Percentiles rank a stretch among this genome's conserved stretches.
Evolutionary conservation across 2,888 invertebrate species (phyloP).

Genomic region (Sphinx pinastri): DNA sequence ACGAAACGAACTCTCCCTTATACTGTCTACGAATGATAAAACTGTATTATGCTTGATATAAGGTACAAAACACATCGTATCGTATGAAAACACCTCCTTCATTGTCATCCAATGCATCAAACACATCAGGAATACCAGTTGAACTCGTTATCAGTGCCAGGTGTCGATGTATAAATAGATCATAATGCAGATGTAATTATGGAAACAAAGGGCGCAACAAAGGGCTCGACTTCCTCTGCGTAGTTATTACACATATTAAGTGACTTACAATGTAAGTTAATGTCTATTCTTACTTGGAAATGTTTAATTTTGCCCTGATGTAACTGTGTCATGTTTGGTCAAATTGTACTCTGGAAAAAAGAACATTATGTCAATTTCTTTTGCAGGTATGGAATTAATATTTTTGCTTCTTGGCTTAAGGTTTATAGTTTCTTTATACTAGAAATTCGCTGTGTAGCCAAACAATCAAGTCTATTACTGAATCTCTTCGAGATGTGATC

Average conservation of each 20-base stretch:
- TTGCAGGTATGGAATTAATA: too few species aligned
- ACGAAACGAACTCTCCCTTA: too few species aligned
- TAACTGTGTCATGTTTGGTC: background rate
- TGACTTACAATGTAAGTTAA: constrained; percentile 8
- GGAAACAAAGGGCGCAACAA: constrained; percentile 48
- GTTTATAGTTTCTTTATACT: too few species aligned
- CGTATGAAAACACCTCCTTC: constrained; percentile 32
- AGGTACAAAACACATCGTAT: constrained; percentile 1
- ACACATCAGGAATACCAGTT: constrained; percentile 49
- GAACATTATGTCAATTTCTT: too few species aligned
- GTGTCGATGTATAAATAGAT: constrained; percentile 64
- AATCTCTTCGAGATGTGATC: too few species aligned
- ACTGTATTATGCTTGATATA: too few species aligned
- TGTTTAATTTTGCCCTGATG: background rate
- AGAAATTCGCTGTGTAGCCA: too few species aligned
- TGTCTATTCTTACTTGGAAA: background rate
- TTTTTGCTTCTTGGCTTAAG: too few species aligned
- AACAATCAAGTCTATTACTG: too few species aligned
- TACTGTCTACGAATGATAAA: too few species aligned
- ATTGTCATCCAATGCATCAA: constrained; percentile 44
- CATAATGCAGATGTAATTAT: constrained; percentile 60
- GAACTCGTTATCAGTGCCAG: constrained; percentile 66
- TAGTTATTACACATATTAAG: constrained; percentile 34
- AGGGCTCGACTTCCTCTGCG: constrained; percentile 61
- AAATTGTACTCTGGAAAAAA: too few species aligned